phyloP scores from a whole-genome alignment of 2,113 vertebrate genomes.

The Conger conger region DNA sequence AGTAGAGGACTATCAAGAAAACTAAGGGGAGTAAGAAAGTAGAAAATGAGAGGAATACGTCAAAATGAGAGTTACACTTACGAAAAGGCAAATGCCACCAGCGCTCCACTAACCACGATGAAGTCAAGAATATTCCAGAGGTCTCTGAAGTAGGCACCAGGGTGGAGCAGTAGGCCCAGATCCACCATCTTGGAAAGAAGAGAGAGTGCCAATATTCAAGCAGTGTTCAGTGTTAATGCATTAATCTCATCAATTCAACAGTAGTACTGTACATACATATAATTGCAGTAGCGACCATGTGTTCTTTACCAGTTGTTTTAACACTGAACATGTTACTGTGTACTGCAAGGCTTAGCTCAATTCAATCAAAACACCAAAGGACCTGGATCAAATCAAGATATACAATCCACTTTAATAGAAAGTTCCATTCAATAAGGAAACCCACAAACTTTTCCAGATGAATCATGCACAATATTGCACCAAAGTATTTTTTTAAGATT shows the following conservation, averaged over 20 bases:
- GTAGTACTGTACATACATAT: too few species aligned
- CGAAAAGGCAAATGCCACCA: conserved; percentile 98
- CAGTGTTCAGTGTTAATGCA: too few species aligned
- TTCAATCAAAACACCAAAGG: neutral
- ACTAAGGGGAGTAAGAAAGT: neutral
- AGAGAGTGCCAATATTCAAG: neutral
- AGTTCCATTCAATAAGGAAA: neutral
- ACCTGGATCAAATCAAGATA: too few species aligned
- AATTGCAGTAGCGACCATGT: too few species aligned
- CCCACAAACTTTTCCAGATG: too few species aligned
- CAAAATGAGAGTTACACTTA: conserved; percentile 72
- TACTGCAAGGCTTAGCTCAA: neutral
- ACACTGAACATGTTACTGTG: neutral
- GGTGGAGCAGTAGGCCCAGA: conserved; percentile 70
- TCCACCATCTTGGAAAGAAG: conserved; percentile 67
- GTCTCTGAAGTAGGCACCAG: conserved; percentile 71
- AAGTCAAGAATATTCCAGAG: conserved; percentile 96
- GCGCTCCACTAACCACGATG: conserved; percentile 97
- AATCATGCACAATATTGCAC: too few species aligned
- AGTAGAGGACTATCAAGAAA: neutral
- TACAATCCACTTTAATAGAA: neutral
- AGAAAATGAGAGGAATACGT: neutral
- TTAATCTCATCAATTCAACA: too few species aligned
- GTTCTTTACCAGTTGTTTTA: neutral
- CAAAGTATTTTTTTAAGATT: too few species aligned